phyloP scores from a whole-genome alignment of 1,140 invertebrate species.

The Apis cerana region DNA sequence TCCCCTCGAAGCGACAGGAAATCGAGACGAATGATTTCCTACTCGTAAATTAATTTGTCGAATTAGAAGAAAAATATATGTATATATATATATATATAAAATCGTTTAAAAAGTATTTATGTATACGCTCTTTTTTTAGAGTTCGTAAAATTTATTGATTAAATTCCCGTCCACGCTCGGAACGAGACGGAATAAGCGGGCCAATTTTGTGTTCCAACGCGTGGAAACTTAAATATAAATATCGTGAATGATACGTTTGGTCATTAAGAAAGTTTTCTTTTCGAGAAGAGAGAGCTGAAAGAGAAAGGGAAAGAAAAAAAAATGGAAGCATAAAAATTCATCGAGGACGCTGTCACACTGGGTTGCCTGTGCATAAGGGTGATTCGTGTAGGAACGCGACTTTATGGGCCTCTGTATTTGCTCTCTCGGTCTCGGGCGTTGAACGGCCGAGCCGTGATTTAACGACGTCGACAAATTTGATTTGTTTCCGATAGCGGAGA shows the following conservation, averaged over 20 bases:
- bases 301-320: background rate
- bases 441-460: slow-evolving; percentile 56
- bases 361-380: background rate
- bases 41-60: background rate
- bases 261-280: background rate
- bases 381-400: slow-evolving; percentile 34
- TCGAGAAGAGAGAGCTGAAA: background rate
- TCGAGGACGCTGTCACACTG: slow-evolving; percentile 24
- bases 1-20: background rate
- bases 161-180: background rate
- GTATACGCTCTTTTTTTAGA: no score
- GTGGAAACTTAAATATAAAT: background rate
- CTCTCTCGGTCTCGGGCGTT: slow-evolving; percentile 8
- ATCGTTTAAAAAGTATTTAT: no score
- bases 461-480: slow-evolving; percentile 66
- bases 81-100: no score
- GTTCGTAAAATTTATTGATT: background rate
- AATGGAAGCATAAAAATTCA: slow-evolving; percentile 28
- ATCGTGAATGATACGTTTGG: background rate
- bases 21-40: background rate
- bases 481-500: slow-evolving; percentile 53
- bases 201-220: slow-evolving; percentile 2
- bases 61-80: no score
- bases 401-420: slow-evolving; percentile 47
- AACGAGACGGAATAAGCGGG: slow-evolving; percentile 5